Evolutionary conservation across 2,113 vertebrate species (phyloP).

Genomic region (Anhinga rufa): DNA sequence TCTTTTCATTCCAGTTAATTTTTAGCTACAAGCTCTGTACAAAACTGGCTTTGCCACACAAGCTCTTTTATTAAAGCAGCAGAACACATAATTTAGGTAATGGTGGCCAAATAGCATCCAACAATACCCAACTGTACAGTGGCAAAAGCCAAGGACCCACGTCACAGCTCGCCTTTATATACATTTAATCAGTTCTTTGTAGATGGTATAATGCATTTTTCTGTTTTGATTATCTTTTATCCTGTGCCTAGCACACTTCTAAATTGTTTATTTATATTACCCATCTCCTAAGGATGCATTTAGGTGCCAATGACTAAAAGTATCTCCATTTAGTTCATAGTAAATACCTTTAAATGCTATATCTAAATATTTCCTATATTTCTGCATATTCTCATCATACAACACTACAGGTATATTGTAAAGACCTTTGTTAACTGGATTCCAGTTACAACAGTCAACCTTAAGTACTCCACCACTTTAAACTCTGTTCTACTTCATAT

Average conservation of each 20-base stretch:
- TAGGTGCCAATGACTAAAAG: neutral
- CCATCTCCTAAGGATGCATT: neutral
- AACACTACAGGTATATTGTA: neutral
- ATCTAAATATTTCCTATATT: neutral
- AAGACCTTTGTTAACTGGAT: neutral
- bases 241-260: neutral
- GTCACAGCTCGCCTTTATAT: neutral
- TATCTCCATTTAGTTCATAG: neutral
- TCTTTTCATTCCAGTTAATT: neutral
- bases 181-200: neutral
- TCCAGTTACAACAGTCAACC: neutral
- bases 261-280: neutral
- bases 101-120: neutral
- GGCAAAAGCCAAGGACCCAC: neutral
- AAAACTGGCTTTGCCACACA: neutral
- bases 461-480: neutral
- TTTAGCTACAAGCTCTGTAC: neutral
- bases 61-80: neutral
- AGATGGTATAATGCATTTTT: neutral
- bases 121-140: neutral
- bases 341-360: neutral
- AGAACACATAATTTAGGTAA: neutral
- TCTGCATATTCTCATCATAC: neutral
- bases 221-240: neutral
- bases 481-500: neutral